Percentiles rank a stretch among this genome's conserved stretches.
Evolutionary conservation across 2,113 vertebrate species (phyloP).

Genomic region (Neolamprologus devosi): DNA sequence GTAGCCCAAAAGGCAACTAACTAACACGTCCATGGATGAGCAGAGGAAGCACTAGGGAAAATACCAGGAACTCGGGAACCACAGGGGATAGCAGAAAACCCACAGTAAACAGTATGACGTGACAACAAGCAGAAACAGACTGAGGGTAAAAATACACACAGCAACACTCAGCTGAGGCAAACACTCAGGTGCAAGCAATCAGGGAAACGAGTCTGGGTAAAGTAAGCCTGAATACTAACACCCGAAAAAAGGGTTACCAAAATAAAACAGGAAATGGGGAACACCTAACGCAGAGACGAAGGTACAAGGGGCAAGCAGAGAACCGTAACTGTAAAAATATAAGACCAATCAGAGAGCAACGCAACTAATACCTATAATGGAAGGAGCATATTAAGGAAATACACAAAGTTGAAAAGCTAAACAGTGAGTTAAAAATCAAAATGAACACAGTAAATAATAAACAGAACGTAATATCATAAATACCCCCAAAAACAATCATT

Average conservation of each 20-base stretch:
- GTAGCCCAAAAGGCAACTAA: not conserved
- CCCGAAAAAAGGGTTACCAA: accelerated
- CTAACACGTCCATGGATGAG: not conserved
- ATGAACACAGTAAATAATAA: not conserved
- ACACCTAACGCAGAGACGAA: not conserved
- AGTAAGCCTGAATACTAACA: not conserved
- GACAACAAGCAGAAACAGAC: not conserved
- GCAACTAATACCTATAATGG: not conserved
- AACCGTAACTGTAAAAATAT: not conserved
- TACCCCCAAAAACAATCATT: not conserved
- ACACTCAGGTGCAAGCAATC: not conserved
- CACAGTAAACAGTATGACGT: not conserved
- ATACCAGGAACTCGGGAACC: not conserved
- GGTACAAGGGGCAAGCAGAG: not conserved
- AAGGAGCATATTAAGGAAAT: not conserved
- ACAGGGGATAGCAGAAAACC: not conserved
- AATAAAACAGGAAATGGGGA: not conserved
- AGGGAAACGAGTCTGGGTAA: not conserved
- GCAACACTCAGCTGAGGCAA: not conserved
- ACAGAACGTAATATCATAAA: not conserved
- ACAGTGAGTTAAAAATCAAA: not conserved
- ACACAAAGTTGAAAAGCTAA: not conserved
- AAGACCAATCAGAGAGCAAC: not conserved
- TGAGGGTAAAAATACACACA: not conserved
- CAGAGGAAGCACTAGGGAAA: not conserved